Evolutionary conservation across 2,113 vertebrate genomes (phyloP).

Genomic region (Vicugna pacos): DNA sequence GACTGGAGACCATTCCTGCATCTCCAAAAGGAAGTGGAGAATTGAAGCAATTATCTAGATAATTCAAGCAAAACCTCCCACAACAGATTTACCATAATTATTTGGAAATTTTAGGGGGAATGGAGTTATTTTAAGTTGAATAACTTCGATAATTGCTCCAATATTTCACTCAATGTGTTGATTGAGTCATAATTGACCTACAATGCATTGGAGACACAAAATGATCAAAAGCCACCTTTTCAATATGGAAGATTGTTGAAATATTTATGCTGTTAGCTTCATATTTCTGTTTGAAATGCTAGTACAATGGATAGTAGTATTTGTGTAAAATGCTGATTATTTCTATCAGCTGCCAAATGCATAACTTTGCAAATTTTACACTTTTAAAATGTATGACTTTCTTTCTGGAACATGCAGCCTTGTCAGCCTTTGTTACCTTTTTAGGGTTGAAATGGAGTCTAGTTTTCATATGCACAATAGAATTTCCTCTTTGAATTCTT

Average conservation of each 20-base stretch:
- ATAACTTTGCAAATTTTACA: slow-evolving; percentile 55
- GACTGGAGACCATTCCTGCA: slow-evolving; percentile 60
- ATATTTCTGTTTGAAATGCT: slow-evolving; percentile 62
- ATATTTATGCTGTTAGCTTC: slow-evolving; percentile 53
- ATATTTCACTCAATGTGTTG: slow-evolving; percentile 65
- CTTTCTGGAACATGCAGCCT: slow-evolving; percentile 37
- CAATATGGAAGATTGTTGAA: background rate
- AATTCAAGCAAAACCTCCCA: slow-evolving; percentile 82
- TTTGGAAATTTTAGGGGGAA: slow-evolving; percentile 70
- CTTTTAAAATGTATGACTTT: slow-evolving; percentile 21
- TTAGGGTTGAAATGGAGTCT: slow-evolving; percentile 57
- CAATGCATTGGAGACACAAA: slow-evolving; percentile 1
- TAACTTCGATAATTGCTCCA: slow-evolving; percentile 74
- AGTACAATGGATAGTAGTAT: slow-evolving; percentile 15
- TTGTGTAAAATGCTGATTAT: slow-evolving; percentile 49
- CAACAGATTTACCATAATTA: slow-evolving; percentile 78
- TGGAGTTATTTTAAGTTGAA: slow-evolving; percentile 75
- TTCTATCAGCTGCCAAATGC: slow-evolving; percentile 51
- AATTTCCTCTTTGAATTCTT: slow-evolving; percentile 62
- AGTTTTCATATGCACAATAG: slow-evolving; percentile 64
- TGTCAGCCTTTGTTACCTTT: slow-evolving; percentile 33
- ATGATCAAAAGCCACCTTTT: slow-evolving; percentile 51
- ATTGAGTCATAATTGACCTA: slow-evolving; percentile 46
- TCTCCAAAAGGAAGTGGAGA: slow-evolving; percentile 79
- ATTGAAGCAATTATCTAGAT: slow-evolving; percentile 82